Conservation (phyloP, 2,888 invertebrate genomes). For the Synergus itoensis region DNA sequence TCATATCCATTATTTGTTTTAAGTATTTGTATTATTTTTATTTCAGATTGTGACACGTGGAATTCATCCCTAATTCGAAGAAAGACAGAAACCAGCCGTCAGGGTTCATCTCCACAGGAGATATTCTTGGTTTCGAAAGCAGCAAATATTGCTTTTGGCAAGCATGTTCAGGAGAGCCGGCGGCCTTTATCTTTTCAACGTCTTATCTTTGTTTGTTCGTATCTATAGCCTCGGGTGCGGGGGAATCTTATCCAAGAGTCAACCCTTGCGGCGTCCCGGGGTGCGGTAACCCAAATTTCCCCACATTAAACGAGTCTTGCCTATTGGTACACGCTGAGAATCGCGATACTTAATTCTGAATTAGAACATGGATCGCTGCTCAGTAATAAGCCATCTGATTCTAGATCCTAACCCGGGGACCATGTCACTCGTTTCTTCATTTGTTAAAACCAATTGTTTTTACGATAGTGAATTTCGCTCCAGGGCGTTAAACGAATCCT, state of each 20-base stretch:
- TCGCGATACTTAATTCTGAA: conserved; percentile 11
- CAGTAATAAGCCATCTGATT: conserved; percentile 42
- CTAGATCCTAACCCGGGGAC: conserved; percentile 39
- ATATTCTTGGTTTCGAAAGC: conserved; percentile 28
- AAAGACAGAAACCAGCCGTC: neutral
- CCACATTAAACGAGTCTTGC: conserved; percentile 13
- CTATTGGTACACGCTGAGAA: conserved; percentile 7
- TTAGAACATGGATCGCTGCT: conserved; percentile 42
- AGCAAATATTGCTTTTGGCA: conserved; percentile 40
- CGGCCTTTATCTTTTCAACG: conserved; percentile 44
- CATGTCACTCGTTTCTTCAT: neutral
- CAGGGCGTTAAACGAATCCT: conserved; percentile 52
- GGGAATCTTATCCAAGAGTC: conserved; percentile 31
- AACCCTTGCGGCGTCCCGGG: conserved; percentile 9
- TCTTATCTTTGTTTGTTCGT: conserved; percentile 40
- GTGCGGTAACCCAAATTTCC: neutral
- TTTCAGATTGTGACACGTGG: conserved; percentile 47
- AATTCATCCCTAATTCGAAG: neutral
- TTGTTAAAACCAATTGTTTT: conserved; percentile 40
- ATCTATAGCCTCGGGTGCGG: conserved; percentile 2
- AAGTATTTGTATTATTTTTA: conserved; percentile 47
- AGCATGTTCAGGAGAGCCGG: conserved; percentile 41
- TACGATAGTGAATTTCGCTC: conserved; percentile 45
- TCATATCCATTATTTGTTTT: too few relatives aligned
- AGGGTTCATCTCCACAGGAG: neutral